Evolutionary conservation across 1,140 invertebrate genomes (phyloP).

Genomic region (Pinna nobilis): DNA sequence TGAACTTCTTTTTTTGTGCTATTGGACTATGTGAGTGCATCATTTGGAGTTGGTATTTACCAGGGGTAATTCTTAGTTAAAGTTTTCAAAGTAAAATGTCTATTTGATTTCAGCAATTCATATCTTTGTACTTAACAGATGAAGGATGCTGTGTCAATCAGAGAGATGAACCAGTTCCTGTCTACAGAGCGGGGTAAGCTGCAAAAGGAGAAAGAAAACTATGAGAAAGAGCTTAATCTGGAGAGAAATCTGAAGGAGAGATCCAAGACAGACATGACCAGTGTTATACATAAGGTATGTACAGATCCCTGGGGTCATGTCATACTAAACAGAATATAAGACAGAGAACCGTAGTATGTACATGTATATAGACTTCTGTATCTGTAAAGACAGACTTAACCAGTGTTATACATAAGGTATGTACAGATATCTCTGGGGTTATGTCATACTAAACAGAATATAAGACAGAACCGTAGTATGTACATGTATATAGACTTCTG

Average conservation of each 20-base stretch:
- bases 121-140: constrained; percentile 52
- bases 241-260: constrained; percentile 48
- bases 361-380: too few relatives aligned
- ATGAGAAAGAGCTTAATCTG: constrained; percentile 49
- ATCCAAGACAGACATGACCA: not conserved
- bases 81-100: not conserved
- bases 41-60: too few relatives aligned
- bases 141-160: constrained; percentile 59
- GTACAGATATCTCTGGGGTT: not conserved
- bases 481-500: too few relatives aligned
- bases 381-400: not conserved
- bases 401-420: constrained; percentile 15
- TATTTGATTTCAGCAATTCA: not conserved
- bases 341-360: not conserved
- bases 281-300: constrained; percentile 17
- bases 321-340: not conserved
- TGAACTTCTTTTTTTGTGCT: too few relatives aligned
- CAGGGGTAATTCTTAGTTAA: too few relatives aligned
- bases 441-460: not conserved
- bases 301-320: not conserved
- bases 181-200: constrained; percentile 54
- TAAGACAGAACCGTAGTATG: not conserved
- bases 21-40: too few relatives aligned
- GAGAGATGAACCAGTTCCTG: constrained; percentile 60
- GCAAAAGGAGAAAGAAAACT: constrained; percentile 55